Conservation (phyloP, 1,140 invertebrate species). For the Meloidogyne floridensis region DNA sequence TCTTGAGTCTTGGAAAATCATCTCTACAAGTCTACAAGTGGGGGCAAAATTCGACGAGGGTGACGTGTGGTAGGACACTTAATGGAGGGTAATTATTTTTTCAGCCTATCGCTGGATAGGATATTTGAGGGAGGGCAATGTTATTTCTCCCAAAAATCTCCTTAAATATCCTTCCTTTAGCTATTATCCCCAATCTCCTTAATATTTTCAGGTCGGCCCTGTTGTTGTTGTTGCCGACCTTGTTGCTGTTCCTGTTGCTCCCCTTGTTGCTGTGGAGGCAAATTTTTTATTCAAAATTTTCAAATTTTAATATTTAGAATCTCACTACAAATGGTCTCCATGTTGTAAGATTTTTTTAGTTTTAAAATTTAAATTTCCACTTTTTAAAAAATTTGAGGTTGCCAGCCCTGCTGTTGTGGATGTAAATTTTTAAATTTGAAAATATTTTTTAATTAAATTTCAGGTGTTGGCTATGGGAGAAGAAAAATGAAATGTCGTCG, state of each 20-base stretch:
- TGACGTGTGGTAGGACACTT: too few species aligned
- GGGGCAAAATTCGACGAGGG: too few species aligned
- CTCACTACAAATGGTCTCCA: neutral
- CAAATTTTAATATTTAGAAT: neutral
- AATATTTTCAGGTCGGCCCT: slow-evolving; percentile 24
- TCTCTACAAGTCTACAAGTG: too few species aligned
- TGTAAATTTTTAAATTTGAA: slow-evolving; percentile 16
- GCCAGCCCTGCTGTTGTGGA: slow-evolving; percentile 17
- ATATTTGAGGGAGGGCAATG: too few species aligned
- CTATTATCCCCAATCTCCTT: too few species aligned
- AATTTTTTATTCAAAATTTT: neutral
- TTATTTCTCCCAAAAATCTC: too few species aligned
- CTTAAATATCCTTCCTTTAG: too few species aligned
- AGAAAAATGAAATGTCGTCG: slow-evolving; percentile 10
- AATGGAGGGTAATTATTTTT: too few species aligned
- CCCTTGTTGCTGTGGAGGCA: neutral
- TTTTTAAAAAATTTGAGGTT: neutral
- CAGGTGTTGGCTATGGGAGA: neutral
- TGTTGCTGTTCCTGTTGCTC: slow-evolving; percentile 23
- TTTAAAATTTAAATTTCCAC: neutral
- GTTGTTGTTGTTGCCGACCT: slow-evolving; percentile 39
- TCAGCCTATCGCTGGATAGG: too few species aligned
- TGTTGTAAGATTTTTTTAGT: neutral
- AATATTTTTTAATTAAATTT: neutral
- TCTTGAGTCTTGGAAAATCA: too few species aligned